Percentiles rank a stretch among this genome's conserved stretches.
These are phyloP conservation scores for Gulo gulo DNA, from an alignment of 2,113 vertebrate genomes.

Conservation along the genomic window DNA sequence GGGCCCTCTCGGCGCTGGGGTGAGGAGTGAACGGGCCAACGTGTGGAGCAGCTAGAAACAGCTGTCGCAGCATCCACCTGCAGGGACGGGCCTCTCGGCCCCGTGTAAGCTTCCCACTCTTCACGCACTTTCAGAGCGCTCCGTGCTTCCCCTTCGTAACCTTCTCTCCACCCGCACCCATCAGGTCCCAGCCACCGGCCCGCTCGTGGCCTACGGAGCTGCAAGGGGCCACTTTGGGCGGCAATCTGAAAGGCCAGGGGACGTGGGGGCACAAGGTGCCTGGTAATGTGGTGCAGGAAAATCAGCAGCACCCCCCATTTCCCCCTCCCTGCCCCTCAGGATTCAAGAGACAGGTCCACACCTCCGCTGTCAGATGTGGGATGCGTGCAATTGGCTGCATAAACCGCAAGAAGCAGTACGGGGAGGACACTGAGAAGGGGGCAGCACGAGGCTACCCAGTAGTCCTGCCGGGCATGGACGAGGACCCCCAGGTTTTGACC, in stretches of 20 bases:
- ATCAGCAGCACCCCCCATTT: neutral
- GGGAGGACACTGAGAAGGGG: accelerated
- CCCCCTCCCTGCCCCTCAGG: neutral
- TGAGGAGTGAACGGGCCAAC: neutral
- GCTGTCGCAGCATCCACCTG: neutral
- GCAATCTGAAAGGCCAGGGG: neutral
- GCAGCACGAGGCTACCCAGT: neutral
- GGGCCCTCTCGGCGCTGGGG: neutral
- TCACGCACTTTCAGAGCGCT: neutral
- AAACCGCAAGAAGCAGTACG: no score
- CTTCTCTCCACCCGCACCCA: neutral
- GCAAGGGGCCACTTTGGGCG: neutral
- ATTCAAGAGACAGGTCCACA: neutral
- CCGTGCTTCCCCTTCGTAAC: neutral
- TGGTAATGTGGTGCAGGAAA: neutral
- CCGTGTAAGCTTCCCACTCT: neutral
- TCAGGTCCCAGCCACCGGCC: neutral
- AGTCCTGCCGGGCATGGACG: neutral
- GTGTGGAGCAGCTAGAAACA: neutral
- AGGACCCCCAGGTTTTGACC: neutral
- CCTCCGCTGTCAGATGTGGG: accelerated
- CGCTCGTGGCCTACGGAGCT: accelerated
- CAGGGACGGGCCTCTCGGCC: neutral
- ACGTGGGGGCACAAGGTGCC: neutral
- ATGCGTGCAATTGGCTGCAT: neutral